Evolutionary conservation across 2,888 invertebrate species (phyloP), one percentile per base, ranked within the genome.

Genomic region (Stenoptilia bipunctidactyla): DNA sequence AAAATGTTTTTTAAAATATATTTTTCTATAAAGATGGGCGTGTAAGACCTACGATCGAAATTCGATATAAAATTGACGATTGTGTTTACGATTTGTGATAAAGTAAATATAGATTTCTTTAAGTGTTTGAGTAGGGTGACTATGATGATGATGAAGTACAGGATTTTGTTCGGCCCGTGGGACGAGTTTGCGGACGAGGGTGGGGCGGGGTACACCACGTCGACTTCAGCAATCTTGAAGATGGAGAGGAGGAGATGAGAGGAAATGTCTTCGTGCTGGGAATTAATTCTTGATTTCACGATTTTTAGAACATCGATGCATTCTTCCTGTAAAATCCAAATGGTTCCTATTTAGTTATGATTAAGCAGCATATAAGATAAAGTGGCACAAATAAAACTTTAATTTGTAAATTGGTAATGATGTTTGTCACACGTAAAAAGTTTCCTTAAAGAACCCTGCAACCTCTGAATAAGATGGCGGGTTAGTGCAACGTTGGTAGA

Each of bases 171-270:
- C 9, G 82, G 77, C 41, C 51, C 57, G 48, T 68, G 63, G 45
- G 56, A 49, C 36, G 60, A 55, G 38, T 65, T 68, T 36, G 76
- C 73, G 34, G 88, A 87, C 61, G 87, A 87, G 2, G 87, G 85
- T 25, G 90, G 89, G 1, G 80, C 60, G 15, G 93, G 92, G 73
- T 93, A 90, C 49, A 93, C 90, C 39, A 94, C 91, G 73, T 94
- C 94, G 40, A 95, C 94, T 85, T 94, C 94, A 40, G 94, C 94
- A 85, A 95, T 92, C 85, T 95, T 95, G 85, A 95, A 93, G 70
- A 95, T 94, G 53, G 95, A 95, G 43, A 95, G 87, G 27, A 94
- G 86, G 45, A 93, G 89, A 70, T 95, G 94, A 38, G 94, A 93
- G 61, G 92, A 91, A 51, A 95, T 90, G 61, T 94, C 92, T 50